Percentiles rank a stretch among this genome's conserved stretches.
Conservation (phyloP, 1,140 invertebrate genomes). For the Himalopsyche phryganea region DNA sequence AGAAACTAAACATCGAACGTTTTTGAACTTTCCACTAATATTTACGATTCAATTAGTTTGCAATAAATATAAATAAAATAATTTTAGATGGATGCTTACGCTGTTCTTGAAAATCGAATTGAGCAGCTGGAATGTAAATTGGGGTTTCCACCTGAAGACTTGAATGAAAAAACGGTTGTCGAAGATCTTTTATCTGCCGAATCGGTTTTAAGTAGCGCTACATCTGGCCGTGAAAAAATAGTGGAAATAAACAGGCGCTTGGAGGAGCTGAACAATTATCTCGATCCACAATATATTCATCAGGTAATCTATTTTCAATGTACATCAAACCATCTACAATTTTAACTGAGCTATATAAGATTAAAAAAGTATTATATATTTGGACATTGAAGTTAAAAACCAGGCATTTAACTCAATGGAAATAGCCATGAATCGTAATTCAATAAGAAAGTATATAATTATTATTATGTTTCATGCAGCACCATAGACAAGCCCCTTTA, state of each 20-base stretch:
- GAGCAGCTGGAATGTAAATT: constrained; percentile 51
- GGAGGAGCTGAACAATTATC: constrained; percentile 50
- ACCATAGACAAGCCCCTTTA: too few relatives aligned
- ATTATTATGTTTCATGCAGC: too few relatives aligned
- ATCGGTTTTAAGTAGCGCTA: constrained; percentile 43
- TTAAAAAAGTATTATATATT: too few relatives aligned
- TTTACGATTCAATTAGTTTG: too few relatives aligned
- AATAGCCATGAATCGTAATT: too few relatives aligned
- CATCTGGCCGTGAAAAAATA: constrained; percentile 47
- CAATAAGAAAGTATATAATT: too few relatives aligned
- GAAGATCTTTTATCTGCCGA: constrained; percentile 46
- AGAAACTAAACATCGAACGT: too few relatives aligned
- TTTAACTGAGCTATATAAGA: too few relatives aligned
- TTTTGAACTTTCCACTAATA: too few relatives aligned
- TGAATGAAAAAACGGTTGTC: constrained; percentile 43
- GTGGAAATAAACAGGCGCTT: constrained; percentile 43
- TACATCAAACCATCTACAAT: not conserved
- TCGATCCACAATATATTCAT: constrained; percentile 48
- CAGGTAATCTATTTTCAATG: constrained; percentile 37
- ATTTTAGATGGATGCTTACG: constrained; percentile 47
- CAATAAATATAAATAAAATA: too few relatives aligned
- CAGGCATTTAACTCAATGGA: too few relatives aligned
- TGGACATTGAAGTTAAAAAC: too few relatives aligned
- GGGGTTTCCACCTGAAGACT: constrained; percentile 42
- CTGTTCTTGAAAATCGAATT: constrained; percentile 49